Evolutionary conservation across 2,888 invertebrate genomes (phyloP), one percentile per base, ranked within the genome.

Genomic region (Sesamia inferens): DNA sequence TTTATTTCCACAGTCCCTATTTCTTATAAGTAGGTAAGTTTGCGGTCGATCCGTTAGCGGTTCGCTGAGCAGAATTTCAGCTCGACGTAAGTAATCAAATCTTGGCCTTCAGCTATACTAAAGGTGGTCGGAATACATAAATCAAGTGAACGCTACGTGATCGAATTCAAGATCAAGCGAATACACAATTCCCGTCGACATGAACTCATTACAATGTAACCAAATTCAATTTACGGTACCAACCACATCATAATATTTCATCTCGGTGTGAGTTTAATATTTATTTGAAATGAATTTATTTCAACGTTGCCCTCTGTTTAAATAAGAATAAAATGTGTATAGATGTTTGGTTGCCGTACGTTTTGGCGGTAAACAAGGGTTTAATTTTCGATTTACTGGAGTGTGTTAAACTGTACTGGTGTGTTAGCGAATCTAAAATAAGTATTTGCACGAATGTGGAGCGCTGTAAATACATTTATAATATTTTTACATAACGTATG

Each of bases 121-220:
- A 92, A 94, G 93, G 92, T 94, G 92, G 92, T 93, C 86, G 91
- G 93, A 93, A 94, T 94, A 95, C 93, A 93, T 94, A 95, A 95
- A 95, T 95, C 94, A 94, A 94, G 91, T 89, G 91, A 92, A 91
- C 86, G 89, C 89, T 91, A 95, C 96, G 94, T 95, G 95, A 95
- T 94, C 92, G 93, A 94, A 94, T 94, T 95, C 91, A 93, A 93
- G 95, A 95, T 95, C 92, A 92, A 93, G 89, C 90, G 92, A 91
- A 93, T 93, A 94, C 92, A 92, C 90, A 92, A 92, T 91, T 92
- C 91, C 89, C 88, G 90, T 88, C 92, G 92, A 93, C 93, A 93
- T 92, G 92, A 93, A 94, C 93, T 95, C 94, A 95, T 96, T 95
- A 95, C 92, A 93, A 91, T 93, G 91, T 93, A 95, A 93, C 94